A percentile compares a stretch with the other conserved stretches of the same genome.
Evolutionary conservation across 1,140 invertebrate species (phyloP).

Genomic region (Helicoverpa armigera): DNA sequence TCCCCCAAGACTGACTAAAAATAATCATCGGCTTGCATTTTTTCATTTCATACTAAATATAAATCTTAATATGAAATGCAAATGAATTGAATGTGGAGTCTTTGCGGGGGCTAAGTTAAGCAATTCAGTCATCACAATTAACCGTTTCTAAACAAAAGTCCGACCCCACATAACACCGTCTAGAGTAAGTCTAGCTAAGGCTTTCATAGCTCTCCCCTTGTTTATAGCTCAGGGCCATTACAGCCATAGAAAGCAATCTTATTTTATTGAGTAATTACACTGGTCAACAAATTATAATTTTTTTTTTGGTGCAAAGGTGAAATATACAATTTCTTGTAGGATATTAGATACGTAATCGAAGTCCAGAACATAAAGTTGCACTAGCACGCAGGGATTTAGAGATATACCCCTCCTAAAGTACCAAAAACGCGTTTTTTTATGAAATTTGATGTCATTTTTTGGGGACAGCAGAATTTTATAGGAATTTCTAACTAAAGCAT

Average conservation of each 20-base stretch:
- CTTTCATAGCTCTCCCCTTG: constrained; percentile 10
- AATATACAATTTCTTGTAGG: too few relatives aligned
- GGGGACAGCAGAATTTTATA: too few relatives aligned
- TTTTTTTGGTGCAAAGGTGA: too few relatives aligned
- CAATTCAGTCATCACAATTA: not conserved
- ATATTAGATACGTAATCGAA: too few relatives aligned
- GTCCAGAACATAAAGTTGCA: too few relatives aligned
- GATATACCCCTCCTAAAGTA: too few relatives aligned
- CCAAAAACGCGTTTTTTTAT: too few relatives aligned
- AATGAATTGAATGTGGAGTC: not conserved
- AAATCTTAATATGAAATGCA: constrained; percentile 47
- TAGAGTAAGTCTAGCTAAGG: constrained; percentile 7
- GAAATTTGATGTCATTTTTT: too few relatives aligned
- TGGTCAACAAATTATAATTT: too few relatives aligned
- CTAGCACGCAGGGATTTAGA: too few relatives aligned
- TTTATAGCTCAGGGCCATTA: constrained; percentile 11
- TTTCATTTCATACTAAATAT: constrained; percentile 68
- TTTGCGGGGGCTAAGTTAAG: not conserved
- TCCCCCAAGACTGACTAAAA: constrained; percentile 65
- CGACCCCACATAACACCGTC: not conserved
- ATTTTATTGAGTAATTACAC: constrained; percentile 33
- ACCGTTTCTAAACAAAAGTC: constrained; percentile 1
- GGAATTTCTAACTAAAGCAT: too few relatives aligned
- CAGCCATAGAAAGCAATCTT: constrained; percentile 31
- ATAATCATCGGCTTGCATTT: constrained; percentile 61